Conservation (phyloP, 2,113 vertebrate species). For the Sapajus apella region DNA sequence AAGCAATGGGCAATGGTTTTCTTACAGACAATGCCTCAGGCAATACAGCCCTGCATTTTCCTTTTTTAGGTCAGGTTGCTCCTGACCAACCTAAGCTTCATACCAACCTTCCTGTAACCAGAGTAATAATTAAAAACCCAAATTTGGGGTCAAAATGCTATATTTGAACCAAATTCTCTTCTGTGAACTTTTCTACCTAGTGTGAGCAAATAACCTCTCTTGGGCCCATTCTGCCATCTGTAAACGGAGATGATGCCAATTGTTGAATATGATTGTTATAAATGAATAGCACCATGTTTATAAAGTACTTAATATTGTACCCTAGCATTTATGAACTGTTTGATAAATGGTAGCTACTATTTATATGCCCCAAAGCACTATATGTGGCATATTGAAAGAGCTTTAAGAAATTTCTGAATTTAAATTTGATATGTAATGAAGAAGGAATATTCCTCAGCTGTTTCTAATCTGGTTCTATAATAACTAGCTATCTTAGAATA, state of each 20-base stretch:
- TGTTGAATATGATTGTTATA: not conserved
- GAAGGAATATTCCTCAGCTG: not conserved
- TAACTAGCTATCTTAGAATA: not conserved
- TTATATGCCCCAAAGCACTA: not conserved
- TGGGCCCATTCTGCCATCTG: not conserved
- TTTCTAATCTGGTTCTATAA: slow-evolving; percentile 5
- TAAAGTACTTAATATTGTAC: not conserved
- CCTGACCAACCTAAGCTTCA: not conserved
- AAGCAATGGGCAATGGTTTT: not conserved
- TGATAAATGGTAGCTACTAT: not conserved
- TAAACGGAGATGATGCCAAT: not conserved
- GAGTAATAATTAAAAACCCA: slow-evolving; percentile 2
- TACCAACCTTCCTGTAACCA: not conserved
- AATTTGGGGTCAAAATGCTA: not conserved
- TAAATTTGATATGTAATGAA: not conserved
- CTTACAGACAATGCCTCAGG: not conserved
- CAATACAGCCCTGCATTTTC: not conserved
- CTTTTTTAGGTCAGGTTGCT: not conserved
- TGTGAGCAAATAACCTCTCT: not conserved
- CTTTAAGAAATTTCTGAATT: not conserved
- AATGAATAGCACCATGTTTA: not conserved
- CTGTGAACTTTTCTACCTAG: not conserved
- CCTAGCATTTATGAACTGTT: not conserved
- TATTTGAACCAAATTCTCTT: not conserved
- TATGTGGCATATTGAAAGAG: not conserved